phyloP scores from a whole-genome alignment of 2,797 vertebrate species.

The Pantherophis alleghaniensis region DNA sequence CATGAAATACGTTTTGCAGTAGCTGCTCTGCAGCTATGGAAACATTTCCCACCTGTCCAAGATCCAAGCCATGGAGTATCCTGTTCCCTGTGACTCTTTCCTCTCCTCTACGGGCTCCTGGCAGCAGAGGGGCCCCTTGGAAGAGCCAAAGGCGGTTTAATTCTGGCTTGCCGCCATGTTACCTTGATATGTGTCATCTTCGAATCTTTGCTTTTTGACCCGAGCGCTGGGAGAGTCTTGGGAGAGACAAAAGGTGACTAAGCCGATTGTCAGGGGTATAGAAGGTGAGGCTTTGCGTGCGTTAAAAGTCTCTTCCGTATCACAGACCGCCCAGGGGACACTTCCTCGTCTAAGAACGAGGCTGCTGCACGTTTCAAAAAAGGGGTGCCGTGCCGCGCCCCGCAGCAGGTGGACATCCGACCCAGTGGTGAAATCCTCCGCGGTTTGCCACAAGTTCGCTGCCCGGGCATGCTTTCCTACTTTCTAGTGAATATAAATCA shows the following conservation, averaged over 20 bases:
- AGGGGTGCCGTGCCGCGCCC: not conserved
- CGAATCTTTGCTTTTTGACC: not conserved
- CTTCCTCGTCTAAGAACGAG: not conserved
- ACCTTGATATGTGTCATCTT: not conserved
- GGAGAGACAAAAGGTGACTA: not conserved
- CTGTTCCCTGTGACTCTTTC: not conserved
- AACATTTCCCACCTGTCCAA: no score
- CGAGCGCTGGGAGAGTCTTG: not conserved
- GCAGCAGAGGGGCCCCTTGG: not conserved
- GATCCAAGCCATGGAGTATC: not conserved
- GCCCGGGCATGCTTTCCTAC: no score
- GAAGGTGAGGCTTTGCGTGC: not conserved
- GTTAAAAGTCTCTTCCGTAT: no score
- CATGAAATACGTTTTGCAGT: not conserved
- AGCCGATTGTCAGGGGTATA: not conserved
- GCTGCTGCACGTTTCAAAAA: not conserved
- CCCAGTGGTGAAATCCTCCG: no score
- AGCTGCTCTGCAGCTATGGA: not conserved
- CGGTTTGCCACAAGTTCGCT: no score
- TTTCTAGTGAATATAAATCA: no score
- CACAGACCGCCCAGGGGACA: no score
- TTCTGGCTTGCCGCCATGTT: not conserved
- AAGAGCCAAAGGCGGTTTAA: not conserved
- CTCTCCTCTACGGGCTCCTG: not conserved
- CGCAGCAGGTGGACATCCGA: no score